phyloP scores from a whole-genome alignment of 2,113 vertebrate species.

The Ellobius talpinus region DNA sequence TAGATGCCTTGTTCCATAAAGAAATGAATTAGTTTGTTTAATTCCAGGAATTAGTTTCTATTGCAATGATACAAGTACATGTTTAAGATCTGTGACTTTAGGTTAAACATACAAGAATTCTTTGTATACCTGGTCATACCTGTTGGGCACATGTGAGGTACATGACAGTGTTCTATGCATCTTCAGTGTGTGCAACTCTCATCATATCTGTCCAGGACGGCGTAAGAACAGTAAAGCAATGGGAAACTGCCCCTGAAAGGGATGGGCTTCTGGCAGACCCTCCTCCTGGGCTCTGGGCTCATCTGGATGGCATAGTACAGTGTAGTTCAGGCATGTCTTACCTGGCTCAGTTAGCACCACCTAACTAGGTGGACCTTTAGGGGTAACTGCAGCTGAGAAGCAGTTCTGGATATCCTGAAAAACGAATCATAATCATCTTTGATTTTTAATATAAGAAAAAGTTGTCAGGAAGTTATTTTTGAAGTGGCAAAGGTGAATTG shows the following conservation, averaged over 20 bases:
- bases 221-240: not conserved
- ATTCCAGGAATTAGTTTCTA: not conserved
- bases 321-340: not conserved
- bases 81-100: slow-evolving; percentile 2
- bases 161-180: not conserved
- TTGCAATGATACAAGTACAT: not conserved
- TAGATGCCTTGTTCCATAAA: not conserved
- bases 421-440: slow-evolving; percentile 32
- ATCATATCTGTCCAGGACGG: not conserved
- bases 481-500: not conserved
- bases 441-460: slow-evolving; percentile 6
- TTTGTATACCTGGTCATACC: not conserved
- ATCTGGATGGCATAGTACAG: not conserved
- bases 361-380: not conserved
- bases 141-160: not conserved
- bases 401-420: not conserved
- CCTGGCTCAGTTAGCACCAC: not conserved
- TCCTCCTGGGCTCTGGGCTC: not conserved
- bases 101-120: not conserved
- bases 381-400: not conserved
- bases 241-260: not conserved
- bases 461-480: slow-evolving; percentile 19
- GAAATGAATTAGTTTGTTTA: not conserved
- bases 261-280: not conserved
- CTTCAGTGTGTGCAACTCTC: not conserved